These are phyloP conservation scores for Pheucticus melanocephalus DNA, from an alignment of 2,113 vertebrate species.

Conservation along the genomic window DNA sequence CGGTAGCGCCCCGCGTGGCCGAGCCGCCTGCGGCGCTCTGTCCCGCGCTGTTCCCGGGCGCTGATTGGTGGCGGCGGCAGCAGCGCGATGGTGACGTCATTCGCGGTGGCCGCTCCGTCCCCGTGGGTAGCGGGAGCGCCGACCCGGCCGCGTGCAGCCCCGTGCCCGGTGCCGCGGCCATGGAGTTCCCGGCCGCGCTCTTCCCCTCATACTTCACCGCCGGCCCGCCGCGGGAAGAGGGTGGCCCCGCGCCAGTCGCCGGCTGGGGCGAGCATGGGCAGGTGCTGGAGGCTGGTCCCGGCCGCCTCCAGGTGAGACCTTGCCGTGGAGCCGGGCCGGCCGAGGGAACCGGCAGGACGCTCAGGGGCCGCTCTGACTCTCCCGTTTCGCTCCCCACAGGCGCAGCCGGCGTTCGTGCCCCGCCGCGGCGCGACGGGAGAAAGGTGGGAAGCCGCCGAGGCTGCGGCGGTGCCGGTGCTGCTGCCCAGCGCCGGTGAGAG, in stretches of 20 bases:
- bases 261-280: conserved; percentile 27
- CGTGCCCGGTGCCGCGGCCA: neutral
- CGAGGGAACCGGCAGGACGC: fast-evolving
- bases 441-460: neutral
- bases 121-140: fast-evolving
- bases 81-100: fast-evolving
- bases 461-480: neutral
- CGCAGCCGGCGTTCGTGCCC: neutral
- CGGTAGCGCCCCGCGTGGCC: fast-evolving
- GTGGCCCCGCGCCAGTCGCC: neutral
- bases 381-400: neutral
- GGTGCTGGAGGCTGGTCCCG: neutral
- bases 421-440: neutral
- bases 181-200: conserved; percentile 28
- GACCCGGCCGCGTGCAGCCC: fast-evolving
- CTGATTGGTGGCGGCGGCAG: neutral
- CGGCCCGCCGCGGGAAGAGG: neutral
- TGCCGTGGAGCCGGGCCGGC: too few relatives aligned
- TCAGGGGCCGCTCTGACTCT: too few relatives aligned
- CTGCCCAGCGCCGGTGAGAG: neutral
- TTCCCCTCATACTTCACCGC: neutral
- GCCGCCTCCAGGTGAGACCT: neutral
- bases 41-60: too few relatives aligned
- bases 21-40: neutral
- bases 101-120: neutral